Conservation (phyloP, 2,113 vertebrate genomes). For the Chloropsis hardwickii region DNA sequence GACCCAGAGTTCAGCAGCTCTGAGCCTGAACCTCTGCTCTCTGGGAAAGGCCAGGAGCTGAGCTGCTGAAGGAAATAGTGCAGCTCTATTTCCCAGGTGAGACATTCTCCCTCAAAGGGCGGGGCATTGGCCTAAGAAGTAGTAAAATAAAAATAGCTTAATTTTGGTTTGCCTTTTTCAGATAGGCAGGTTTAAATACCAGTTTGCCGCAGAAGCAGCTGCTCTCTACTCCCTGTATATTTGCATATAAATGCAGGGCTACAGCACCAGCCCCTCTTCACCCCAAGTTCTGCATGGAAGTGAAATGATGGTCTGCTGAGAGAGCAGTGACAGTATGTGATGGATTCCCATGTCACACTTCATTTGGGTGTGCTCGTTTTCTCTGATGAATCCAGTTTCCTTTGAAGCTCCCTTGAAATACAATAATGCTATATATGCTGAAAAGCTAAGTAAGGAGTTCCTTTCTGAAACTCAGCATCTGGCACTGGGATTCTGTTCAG, state of each 20-base stretch:
- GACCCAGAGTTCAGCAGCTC: constrained; percentile 29
- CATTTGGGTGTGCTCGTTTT: constrained; percentile 28
- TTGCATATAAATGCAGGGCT: not conserved
- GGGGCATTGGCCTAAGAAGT: not conserved
- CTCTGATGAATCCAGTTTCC: constrained; percentile 33
- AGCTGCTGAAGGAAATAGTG: not conserved
- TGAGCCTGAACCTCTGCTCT: not conserved
- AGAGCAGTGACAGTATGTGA: not conserved
- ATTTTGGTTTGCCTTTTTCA: constrained; percentile 3
- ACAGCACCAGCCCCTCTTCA: not conserved
- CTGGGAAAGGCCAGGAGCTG: not conserved
- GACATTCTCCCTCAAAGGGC: not conserved
- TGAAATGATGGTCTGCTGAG: not conserved
- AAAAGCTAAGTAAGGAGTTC: constrained; percentile 25
- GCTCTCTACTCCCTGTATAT: not conserved
- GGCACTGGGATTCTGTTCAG: not conserved
- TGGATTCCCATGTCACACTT: constrained; percentile 48
- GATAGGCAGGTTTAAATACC: not conserved
- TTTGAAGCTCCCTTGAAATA: constrained; percentile 34
- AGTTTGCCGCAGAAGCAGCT: not conserved
- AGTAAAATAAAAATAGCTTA: not conserved
- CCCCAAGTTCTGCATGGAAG: not conserved
- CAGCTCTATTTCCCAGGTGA: not conserved
- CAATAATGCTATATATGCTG: not conserved
- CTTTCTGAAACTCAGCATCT: constrained; percentile 32